Evolutionary conservation across 1,140 invertebrate species (phyloP).

Genomic region (Augochlora pura): DNA sequence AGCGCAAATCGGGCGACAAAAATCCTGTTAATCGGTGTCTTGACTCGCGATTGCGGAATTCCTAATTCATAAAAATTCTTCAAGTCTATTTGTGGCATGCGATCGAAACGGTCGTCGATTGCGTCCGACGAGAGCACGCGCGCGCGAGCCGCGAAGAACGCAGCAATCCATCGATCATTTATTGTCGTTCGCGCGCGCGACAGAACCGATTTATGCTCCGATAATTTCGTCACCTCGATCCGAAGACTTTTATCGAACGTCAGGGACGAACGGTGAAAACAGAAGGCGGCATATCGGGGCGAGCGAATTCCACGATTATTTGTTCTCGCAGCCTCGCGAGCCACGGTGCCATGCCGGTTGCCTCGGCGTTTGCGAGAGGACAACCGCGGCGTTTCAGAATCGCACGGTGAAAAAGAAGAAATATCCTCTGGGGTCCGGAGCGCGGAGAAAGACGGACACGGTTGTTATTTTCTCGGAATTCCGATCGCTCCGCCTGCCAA

Average conservation of each 20-base stretch:
- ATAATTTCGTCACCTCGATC: background rate
- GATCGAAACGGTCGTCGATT: too few species aligned
- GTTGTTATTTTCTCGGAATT: slow-evolving; percentile 51
- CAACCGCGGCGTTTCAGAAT: background rate
- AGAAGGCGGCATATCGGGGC: background rate
- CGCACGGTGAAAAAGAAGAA: background rate
- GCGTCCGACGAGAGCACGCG: too few species aligned
- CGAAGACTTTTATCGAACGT: background rate
- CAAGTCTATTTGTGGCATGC: too few species aligned
- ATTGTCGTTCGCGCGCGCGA: too few species aligned
- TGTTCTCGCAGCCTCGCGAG: background rate
- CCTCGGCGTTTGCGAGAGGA: background rate
- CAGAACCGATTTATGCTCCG: too few species aligned
- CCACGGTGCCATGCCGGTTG: too few species aligned
- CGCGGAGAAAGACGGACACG: background rate
- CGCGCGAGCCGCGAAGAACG: too few species aligned
- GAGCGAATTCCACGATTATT: background rate
- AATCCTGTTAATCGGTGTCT: too few species aligned
- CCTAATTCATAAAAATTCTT: too few species aligned
- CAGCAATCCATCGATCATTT: too few species aligned
- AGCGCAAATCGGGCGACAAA: too few species aligned
- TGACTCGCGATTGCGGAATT: too few species aligned
- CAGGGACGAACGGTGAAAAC: background rate
- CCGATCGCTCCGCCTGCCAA: slow-evolving; percentile 22
- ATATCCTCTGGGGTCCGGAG: background rate